A percentile compares a stretch with the other conserved stretches of the same genome.
These are phyloP conservation scores for Columba guinea DNA, from an alignment of 2,797 vertebrate species.

Conservation along the genomic window DNA sequence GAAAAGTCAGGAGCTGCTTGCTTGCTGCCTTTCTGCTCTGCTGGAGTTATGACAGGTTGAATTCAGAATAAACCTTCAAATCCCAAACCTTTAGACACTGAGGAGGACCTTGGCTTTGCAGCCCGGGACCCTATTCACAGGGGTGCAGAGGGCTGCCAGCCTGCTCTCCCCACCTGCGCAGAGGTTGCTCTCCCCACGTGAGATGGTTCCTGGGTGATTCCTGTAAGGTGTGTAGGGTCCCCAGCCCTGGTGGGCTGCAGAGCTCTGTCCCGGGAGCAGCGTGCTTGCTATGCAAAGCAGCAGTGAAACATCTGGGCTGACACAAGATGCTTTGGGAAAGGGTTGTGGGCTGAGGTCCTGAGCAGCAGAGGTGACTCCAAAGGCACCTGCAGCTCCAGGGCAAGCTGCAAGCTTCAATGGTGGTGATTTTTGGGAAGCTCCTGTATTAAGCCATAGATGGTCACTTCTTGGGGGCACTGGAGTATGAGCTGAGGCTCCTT, in stretches of 20 bases:
- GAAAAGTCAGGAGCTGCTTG: not conserved
- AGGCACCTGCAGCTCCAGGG: not conserved
- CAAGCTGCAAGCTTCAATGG: not conserved
- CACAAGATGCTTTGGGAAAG: not conserved
- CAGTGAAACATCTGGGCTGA: not conserved
- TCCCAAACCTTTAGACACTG: not conserved
- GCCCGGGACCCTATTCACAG: not conserved
- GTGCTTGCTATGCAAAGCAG: not conserved
- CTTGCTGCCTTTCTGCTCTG: not conserved
- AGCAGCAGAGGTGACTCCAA: not conserved
- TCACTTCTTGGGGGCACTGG: not conserved
- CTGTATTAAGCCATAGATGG: not conserved
- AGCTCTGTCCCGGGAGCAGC: not conserved
- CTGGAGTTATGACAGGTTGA: not conserved
- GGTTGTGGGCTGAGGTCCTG: not conserved
- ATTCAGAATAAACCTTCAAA: not conserved
- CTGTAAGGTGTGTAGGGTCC: not conserved
- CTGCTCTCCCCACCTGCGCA: not conserved
- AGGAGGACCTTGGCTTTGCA: not conserved
- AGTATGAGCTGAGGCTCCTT: not conserved
- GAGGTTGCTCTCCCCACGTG: not conserved
- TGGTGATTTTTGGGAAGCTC: not conserved
- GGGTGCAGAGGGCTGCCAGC: not conserved
- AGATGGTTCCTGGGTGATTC: not conserved
- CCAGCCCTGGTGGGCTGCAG: not conserved